These are phyloP conservation scores for Eulemur rubriventer DNA, from an alignment of 2,797 vertebrate genomes.

Conservation along the genomic window DNA sequence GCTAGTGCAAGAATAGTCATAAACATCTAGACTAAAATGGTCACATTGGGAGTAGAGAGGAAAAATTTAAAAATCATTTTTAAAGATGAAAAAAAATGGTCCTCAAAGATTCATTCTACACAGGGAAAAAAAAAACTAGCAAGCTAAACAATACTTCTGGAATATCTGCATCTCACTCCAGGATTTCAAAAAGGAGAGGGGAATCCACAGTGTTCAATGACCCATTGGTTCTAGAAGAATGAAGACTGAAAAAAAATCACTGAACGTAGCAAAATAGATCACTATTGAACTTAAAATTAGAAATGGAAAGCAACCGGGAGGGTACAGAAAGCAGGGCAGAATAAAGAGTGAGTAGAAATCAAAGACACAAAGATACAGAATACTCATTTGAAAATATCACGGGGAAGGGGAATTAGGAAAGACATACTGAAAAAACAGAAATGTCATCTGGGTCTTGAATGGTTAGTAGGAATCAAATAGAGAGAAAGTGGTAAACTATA, in stretches of 20 bases:
- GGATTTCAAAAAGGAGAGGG: background rate
- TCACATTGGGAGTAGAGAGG: background rate
- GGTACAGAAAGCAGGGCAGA: background rate
- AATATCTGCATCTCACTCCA: background rate
- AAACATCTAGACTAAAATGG: background rate
- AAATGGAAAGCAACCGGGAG: background rate
- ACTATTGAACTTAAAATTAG: background rate
- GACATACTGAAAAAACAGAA: background rate
- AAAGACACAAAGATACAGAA: background rate
- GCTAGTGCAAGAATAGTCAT: background rate
- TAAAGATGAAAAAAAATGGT: background rate
- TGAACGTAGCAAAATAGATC: background rate
- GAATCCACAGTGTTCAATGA: background rate
- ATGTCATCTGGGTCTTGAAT: background rate
- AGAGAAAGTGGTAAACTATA: background rate
- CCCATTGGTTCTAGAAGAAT: background rate
- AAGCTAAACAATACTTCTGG: background rate
- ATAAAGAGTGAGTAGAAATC: background rate
- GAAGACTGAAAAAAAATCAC: background rate
- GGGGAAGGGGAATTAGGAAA: background rate
- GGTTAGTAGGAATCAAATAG: background rate
- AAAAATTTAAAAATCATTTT: background rate
- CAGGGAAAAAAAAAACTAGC: background rate
- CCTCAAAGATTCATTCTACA: background rate
- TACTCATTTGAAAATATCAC: background rate